A percentile compares a stretch with the other conserved stretches of the same genome.
These are phyloP conservation scores for Diorhabda elongata DNA, from an alignment of 1,140 invertebrate genomes.

Conservation along the genomic window DNA sequence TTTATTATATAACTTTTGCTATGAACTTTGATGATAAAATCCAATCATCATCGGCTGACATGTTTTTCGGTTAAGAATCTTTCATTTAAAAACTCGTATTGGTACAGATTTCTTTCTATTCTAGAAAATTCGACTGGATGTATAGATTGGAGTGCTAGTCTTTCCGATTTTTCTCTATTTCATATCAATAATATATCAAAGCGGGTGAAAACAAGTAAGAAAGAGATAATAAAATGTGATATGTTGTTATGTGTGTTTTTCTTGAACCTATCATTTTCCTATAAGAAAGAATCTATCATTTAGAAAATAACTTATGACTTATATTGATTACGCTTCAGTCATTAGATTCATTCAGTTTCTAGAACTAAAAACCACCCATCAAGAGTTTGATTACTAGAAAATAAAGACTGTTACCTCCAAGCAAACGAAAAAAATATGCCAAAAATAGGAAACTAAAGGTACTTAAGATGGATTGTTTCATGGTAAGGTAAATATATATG, in stretches of 20 bases:
- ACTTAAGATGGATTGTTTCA: too few species aligned
- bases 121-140: constrained; percentile 3
- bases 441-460: too few species aligned
- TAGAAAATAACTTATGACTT: neutral
- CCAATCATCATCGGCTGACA: too few species aligned
- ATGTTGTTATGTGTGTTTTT: constrained; percentile 24
- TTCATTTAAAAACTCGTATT: constrained; percentile 6
- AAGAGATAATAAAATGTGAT: constrained; percentile 33
- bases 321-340: too few species aligned
- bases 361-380: too few species aligned
- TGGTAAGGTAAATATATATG: too few species aligned
- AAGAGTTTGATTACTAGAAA: too few species aligned
- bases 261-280: neutral
- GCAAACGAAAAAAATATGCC: too few species aligned
- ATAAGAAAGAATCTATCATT: neutral
- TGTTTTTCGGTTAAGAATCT: neutral
- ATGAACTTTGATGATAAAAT: too few species aligned
- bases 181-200: constrained; percentile 12
- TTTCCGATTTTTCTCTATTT: constrained; percentile 7
- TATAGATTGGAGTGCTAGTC: constrained; percentile 1
- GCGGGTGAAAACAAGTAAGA: constrained; percentile 4
- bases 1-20: too few species aligned
- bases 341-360: too few species aligned
- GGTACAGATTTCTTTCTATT: neutral
- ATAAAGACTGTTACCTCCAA: too few species aligned